Percentiles rank a stretch among this genome's conserved stretches.
Evolutionary conservation across 2,113 vertebrate species (phyloP).

Genomic region (Passer montanus): DNA sequence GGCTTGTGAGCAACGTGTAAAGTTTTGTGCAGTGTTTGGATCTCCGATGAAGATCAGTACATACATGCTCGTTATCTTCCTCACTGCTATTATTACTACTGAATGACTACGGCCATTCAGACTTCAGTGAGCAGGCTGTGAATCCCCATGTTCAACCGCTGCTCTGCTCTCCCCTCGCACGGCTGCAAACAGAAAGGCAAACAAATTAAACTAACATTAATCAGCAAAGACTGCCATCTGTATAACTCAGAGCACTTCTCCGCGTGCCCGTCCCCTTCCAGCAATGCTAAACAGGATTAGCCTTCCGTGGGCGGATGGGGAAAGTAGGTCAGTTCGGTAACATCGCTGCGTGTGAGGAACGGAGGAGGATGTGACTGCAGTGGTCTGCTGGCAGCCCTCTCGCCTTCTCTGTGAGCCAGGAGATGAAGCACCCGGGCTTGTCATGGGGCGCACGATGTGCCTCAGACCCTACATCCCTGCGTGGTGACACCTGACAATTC

Average conservation of each 20-base stretch:
- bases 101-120: constrained; percentile 22
- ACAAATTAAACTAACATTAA: constrained; percentile 61
- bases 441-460: accelerated
- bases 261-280: constrained; percentile 52
- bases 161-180: background rate
- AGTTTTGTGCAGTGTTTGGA: background rate
- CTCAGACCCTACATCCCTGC: accelerated
- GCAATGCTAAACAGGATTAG: constrained; percentile 76
- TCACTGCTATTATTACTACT: background rate
- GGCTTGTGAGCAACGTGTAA: background rate
- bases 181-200: constrained; percentile 58
- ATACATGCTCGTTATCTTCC: background rate
- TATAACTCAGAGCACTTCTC: constrained; percentile 55
- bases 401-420: background rate
- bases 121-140: background rate
- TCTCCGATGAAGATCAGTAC: background rate
- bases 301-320: constrained; percentile 64
- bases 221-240: constrained; percentile 69
- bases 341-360: constrained; percentile 22
- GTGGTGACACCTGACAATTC: background rate
- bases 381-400: constrained; percentile 22
- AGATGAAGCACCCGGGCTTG: background rate
- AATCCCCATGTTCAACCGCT: background rate
- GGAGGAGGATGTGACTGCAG: constrained; percentile 14
- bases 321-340: constrained; percentile 79